These are phyloP conservation scores for Scaptomyza graminum DNA, from an alignment of 1,140 invertebrate genomes.

Conservation along the genomic window DNA sequence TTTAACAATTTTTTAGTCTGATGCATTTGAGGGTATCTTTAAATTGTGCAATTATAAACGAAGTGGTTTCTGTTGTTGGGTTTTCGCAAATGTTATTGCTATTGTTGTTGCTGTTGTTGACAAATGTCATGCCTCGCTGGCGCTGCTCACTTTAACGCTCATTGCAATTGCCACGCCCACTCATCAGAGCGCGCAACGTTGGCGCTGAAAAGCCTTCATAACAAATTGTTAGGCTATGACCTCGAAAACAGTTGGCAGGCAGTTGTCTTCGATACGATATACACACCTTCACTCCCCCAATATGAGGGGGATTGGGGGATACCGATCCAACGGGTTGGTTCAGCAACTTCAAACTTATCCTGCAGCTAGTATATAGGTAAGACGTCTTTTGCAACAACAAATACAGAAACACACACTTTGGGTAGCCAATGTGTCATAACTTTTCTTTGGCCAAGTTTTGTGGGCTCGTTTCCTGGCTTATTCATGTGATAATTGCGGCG, in stretches of 20 bases:
- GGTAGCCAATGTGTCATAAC: conserved; percentile 26
- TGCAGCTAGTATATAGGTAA: conserved; percentile 2
- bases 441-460: conserved; percentile 25
- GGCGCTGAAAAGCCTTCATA: conserved; percentile 43
- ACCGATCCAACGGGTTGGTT: conserved; percentile 16
- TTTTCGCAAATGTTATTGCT: conserved; percentile 7
- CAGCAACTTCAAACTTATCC: conserved; percentile 47
- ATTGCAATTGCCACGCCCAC: conserved; percentile 77
- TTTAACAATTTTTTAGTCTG: too few relatives aligned
- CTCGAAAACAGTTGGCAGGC: conserved; percentile 75
- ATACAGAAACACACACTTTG: neutral
- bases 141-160: conserved; percentile 79
- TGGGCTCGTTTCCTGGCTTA: conserved; percentile 29
- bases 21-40: neutral
- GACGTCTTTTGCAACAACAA: conserved; percentile 4
- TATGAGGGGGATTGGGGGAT: neutral
- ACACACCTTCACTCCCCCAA: neutral
- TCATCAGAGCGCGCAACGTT: conserved; percentile 53
- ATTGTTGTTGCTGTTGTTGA: conserved; percentile 16
- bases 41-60: neutral
- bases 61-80: neutral
- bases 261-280: conserved; percentile 69
- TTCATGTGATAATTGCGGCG: conserved; percentile 80
- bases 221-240: conserved; percentile 78
- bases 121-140: conserved; percentile 74